phyloP scores from a whole-genome alignment of 2,888 invertebrate species.

The Agrilus cyanescens region DNA sequence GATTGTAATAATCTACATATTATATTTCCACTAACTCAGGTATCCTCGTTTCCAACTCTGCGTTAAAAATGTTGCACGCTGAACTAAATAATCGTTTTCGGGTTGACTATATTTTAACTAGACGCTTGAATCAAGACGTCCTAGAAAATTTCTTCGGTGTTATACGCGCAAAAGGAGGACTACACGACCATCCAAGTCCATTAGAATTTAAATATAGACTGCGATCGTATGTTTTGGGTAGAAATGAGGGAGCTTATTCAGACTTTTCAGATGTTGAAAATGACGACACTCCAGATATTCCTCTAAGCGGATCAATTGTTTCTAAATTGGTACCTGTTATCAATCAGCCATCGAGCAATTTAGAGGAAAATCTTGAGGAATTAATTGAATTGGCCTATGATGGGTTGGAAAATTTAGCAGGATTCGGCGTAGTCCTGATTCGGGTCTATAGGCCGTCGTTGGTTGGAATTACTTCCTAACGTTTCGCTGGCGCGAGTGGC shows the following conservation, averaged over 20 bases:
- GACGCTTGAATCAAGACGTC: not conserved
- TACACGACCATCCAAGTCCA: slow-evolving; percentile 2
- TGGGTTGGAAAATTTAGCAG: slow-evolving; percentile 10
- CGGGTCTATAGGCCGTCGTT: not conserved
- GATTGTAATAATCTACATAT: too few species aligned
- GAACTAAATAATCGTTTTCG: slow-evolving; percentile 5
- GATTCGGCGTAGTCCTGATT: not conserved
- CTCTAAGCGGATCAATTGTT: slow-evolving; percentile 1
- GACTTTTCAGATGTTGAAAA: slow-evolving; percentile 4
- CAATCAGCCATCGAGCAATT: too few species aligned
- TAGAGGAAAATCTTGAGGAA: slow-evolving; percentile 1
- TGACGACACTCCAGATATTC: not conserved
- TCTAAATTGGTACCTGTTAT: too few species aligned
- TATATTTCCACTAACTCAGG: not conserved
- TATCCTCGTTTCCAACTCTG: not conserved
- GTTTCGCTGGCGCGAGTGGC: too few species aligned
- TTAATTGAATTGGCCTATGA: slow-evolving; percentile 7
- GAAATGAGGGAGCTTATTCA: slow-evolving; percentile 8
- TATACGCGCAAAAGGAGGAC: too few species aligned
- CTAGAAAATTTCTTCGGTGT: too few species aligned
- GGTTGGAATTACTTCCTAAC: too few species aligned
- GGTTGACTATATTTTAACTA: slow-evolving; percentile 7
- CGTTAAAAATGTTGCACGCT: slow-evolving; percentile 2
- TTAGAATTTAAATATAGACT: slow-evolving; percentile 3
- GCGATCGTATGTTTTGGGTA: slow-evolving; percentile 6